Base-by-base conservation (phyloP, 2,888 invertebrate species). In the Electrophaes corylata region DNA sequence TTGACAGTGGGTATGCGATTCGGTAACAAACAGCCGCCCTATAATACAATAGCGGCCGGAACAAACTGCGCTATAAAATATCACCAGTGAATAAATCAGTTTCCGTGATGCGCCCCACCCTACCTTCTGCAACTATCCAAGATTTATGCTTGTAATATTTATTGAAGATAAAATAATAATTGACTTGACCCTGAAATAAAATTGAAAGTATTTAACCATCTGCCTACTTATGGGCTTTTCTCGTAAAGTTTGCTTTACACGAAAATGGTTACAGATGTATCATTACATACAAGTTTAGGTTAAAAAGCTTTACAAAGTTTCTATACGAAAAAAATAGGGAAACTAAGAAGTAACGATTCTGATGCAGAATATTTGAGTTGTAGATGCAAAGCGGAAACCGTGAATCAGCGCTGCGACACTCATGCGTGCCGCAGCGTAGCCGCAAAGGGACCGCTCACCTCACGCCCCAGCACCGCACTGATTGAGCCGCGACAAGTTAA, bases 61-160 rank as follows among this genome's bases (percentile, higher is more conserved):
- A 93, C 93, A 93, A 93, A 93, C 93, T 92, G 86, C 90, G 91
- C 93, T 92, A 93, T 93, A 93, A 93, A 93, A 93, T 93, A 93
- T 93, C 92, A 91, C 92, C 91, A 92, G 90, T 86, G 91, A 89
- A 93, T 93, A 93, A 93, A 93, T 93, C 93, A 93, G 92, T 83
- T 88, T 83, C 82, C 75, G 83, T 81, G 88, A 86, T 83, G 86
- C 81, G 77, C 75, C 75, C 72, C 70, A 72, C 71, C 83, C 86
- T 79, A 81, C 73, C 81, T 81, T 74, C 77, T 65, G 72, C 64
- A 78, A 82, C 86, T 83, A 84, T 81, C 71, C 49, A 79, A 75
- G 86, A 91, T 91, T 90, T 91, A 91, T 88, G 81, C 70, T 83
- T 79, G 76, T 79, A 79, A 81, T 81, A 86, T 84, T 83, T 84